Conservation (phyloP, 2,113 vertebrate species). For the Arenaria interpres region DNA sequence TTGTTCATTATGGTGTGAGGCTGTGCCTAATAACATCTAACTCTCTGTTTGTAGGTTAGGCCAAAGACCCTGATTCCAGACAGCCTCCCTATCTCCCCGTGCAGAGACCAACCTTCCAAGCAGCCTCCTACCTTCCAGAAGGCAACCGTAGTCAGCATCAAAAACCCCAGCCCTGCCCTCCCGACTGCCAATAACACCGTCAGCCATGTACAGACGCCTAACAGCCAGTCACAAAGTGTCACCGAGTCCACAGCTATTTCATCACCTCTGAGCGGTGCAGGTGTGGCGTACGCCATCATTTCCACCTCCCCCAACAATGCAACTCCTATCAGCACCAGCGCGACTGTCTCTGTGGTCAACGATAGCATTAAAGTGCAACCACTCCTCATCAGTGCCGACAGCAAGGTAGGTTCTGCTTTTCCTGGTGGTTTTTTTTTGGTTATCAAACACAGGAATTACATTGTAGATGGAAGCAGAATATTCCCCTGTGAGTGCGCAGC, state of each 20-base stretch:
- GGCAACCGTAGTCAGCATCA: conserved; percentile 85
- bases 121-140: conserved; percentile 86
- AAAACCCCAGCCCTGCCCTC: conserved; percentile 88
- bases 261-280: conserved; percentile 76
- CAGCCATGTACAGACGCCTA: conserved; percentile 79
- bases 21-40: neutral
- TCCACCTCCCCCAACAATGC: conserved; percentile 84
- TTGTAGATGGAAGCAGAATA: neutral
- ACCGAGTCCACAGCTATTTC: conserved; percentile 55
- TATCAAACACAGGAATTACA: neutral
- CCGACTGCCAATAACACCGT: conserved; percentile 94
- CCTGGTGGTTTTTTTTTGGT: no score
- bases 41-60: conserved; percentile 85
- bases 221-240: conserved; percentile 69
- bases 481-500: neutral
- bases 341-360: conserved; percentile 77
- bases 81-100: conserved; percentile 89
- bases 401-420: conserved; percentile 76
- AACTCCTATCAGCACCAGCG: conserved; percentile 62
- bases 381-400: conserved; percentile 86
- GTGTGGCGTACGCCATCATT: conserved; percentile 95
- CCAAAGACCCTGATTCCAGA: conserved; percentile 98
- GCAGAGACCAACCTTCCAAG: conserved; percentile 85
- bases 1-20: neutral
- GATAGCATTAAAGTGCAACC: conserved; percentile 90